phyloP scores from a whole-genome alignment of 2,113 vertebrate species.

The Anarhynchus alexandrinus region DNA sequence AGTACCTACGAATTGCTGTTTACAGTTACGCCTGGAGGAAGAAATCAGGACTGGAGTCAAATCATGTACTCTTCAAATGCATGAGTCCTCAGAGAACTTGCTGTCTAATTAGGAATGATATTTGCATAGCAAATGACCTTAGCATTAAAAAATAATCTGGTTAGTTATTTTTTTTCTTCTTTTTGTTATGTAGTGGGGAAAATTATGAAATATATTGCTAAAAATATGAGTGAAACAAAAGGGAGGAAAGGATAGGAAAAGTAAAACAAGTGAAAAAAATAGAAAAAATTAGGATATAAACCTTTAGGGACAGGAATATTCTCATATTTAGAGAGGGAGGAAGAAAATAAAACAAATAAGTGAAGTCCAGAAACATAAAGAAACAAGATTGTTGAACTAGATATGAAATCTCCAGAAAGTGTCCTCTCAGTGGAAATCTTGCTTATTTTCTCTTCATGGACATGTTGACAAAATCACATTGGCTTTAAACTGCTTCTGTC shows the following conservation, averaged over 20 bases:
- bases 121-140: background rate
- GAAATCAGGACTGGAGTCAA: background rate
- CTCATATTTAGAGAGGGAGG: background rate
- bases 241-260: background rate
- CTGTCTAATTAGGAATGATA: background rate
- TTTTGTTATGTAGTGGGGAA: background rate
- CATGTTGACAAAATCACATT: background rate
- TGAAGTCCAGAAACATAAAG: background rate
- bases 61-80: background rate
- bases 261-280: background rate
- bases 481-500: background rate
- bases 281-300: background rate
- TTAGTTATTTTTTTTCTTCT: background rate
- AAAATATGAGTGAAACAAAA: background rate
- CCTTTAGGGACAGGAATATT: background rate
- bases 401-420: background rate
- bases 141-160: background rate
- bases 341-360: background rate
- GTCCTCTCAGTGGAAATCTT: background rate
- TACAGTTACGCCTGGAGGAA: background rate
- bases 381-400: background rate
- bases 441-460: background rate
- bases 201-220: background rate
- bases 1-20: background rate
- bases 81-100: background rate